phyloP scores from a whole-genome alignment of 2,113 vertebrate genomes.

The Halcyon malimbica region DNA sequence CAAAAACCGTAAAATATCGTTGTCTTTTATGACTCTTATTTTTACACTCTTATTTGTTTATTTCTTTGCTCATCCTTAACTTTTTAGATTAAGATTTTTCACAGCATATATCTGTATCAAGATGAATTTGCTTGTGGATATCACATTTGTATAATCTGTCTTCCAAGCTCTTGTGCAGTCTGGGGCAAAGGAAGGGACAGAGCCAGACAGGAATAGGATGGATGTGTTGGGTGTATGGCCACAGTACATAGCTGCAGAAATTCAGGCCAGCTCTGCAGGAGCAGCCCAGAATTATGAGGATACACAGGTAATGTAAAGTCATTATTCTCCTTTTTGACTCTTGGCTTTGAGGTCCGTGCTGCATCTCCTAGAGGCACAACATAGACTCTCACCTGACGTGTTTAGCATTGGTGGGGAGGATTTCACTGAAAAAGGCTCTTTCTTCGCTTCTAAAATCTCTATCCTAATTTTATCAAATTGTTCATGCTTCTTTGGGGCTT shows the following conservation, averaged over 20 bases:
- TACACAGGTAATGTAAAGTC: conserved; percentile 23
- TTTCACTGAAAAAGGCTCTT: neutral
- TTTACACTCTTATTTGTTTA: neutral
- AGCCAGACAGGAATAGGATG: neutral
- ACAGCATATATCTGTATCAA: neutral
- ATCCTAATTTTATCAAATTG: conserved; percentile 34
- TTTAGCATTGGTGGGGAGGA: neutral
- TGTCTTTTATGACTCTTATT: neutral
- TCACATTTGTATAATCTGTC: neutral
- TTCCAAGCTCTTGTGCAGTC: neutral
- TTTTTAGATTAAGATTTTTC: neutral
- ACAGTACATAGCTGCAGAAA: neutral
- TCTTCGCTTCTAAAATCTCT: neutral
- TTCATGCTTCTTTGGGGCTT: conserved; percentile 15
- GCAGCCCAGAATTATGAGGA: neutral
- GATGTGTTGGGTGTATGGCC: neutral
- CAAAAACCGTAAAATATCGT: neutral
- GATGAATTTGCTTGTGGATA: neutral
- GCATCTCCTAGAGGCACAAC: conserved; percentile 34
- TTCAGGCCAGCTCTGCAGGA: neutral
- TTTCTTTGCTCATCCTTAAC: neutral
- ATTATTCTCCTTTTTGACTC: conserved; percentile 38
- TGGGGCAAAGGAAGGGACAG: neutral
- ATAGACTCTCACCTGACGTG: neutral
- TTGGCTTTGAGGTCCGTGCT: conserved; percentile 1